Evolutionary conservation across 2,113 vertebrate species (phyloP).

Genomic region (Prionailurus viverrinus): DNA sequence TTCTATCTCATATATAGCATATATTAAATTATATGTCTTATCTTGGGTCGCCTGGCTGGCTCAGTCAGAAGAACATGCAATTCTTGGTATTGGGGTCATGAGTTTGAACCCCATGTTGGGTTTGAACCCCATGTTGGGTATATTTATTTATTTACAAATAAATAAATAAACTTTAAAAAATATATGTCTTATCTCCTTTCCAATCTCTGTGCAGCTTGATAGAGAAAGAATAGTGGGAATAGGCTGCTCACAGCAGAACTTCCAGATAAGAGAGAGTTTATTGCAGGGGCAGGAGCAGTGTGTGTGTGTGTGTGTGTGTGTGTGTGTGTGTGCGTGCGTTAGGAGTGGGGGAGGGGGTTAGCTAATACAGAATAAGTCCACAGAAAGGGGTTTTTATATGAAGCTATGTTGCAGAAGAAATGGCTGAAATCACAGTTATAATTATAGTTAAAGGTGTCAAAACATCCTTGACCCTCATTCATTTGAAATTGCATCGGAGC

Average conservation of each 20-base stretch:
- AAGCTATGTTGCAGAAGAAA: background rate
- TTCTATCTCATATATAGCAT: background rate
- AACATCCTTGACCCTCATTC: background rate
- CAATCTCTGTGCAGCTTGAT: background rate
- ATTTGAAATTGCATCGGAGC: background rate
- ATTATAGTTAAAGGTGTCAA: background rate
- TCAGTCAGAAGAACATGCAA: background rate
- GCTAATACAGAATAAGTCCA: background rate
- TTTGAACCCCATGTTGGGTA: background rate
- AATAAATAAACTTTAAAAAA: background rate
- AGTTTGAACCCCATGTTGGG: background rate
- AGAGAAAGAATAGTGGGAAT: background rate
- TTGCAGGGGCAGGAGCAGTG: background rate
- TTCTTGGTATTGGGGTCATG: background rate
- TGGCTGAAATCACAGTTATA: background rate
- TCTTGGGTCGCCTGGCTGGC: background rate
- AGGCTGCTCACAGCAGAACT: background rate
- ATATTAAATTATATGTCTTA: background rate
- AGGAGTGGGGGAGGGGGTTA: background rate
- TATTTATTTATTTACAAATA: too few species aligned
- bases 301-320: background rate
- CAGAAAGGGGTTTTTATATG: background rate
- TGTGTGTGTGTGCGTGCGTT: background rate
- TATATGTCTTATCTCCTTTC: background rate
- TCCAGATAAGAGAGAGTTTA: background rate